A percentile compares a stretch with the other conserved stretches of the same genome.
Conservation (phyloP, 2,888 invertebrate genomes). For the Hyposoter didymator region DNA sequence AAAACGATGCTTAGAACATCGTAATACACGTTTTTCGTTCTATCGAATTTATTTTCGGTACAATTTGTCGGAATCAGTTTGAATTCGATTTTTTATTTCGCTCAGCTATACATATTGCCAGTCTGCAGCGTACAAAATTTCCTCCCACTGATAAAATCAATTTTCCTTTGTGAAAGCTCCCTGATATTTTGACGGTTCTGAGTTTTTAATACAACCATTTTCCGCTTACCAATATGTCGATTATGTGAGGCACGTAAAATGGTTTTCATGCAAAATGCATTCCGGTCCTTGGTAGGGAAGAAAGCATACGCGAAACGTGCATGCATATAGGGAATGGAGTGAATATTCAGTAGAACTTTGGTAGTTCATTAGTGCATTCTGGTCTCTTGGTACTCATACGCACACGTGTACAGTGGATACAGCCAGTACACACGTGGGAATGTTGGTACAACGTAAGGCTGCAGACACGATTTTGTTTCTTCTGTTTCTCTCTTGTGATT, state of each 20-base stretch:
- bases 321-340: background rate
- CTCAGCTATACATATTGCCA: no score
- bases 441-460: conserved; percentile 24
- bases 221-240: background rate
- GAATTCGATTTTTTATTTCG: no score
- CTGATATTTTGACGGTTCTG: background rate
- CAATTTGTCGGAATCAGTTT: no score
- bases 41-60: no score
- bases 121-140: background rate
- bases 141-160: background rate
- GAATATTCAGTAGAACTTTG: conserved; percentile 49
- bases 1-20: no score
- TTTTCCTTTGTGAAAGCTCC: background rate
- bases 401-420: conserved; percentile 40
- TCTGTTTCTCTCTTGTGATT: conserved; percentile 28
- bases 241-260: background rate
- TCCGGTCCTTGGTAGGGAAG: background rate
- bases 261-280: background rate
- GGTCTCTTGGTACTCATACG: conserved; percentile 49
- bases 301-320: background rate
- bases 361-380: conserved; percentile 50
- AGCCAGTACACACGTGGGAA: conserved; percentile 48
- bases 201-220: background rate
- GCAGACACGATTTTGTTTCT: conserved; percentile 7
- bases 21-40: no score